These are phyloP conservation scores for Saccopteryx leptura DNA, from an alignment of 2,113 vertebrate species.

Conservation along the genomic window DNA sequence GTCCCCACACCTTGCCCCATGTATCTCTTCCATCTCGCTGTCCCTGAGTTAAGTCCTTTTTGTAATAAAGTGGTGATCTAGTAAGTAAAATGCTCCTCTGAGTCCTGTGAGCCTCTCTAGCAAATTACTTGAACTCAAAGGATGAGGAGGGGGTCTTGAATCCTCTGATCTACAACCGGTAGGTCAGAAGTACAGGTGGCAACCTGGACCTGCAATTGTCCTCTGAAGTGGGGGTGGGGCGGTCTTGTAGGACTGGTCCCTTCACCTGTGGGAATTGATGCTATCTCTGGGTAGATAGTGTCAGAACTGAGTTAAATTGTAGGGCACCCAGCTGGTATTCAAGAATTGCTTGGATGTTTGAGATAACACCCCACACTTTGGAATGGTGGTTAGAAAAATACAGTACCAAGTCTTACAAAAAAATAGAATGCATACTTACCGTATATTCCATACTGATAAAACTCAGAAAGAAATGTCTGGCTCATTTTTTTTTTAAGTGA, in stretches of 20 bases:
- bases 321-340: neutral
- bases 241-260: neutral
- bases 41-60: neutral
- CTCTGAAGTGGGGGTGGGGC: neutral
- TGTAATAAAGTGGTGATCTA: neutral
- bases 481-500: neutral
- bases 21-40: neutral
- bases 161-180: neutral
- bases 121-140: neutral
- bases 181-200: neutral
- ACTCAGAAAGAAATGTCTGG: neutral
- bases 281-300: neutral
- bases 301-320: neutral
- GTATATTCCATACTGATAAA: neutral
- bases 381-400: neutral
- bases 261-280: neutral
- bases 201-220: neutral
- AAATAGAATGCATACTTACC: neutral
- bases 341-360: neutral
- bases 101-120: neutral
- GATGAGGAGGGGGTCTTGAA: neutral
- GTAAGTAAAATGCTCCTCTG: neutral
- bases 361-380: neutral
- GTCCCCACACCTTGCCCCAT: neutral
- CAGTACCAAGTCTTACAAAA: neutral